Base-by-base conservation (phyloP, 2,797 vertebrate genomes). In the Spinus pinus region DNA sequence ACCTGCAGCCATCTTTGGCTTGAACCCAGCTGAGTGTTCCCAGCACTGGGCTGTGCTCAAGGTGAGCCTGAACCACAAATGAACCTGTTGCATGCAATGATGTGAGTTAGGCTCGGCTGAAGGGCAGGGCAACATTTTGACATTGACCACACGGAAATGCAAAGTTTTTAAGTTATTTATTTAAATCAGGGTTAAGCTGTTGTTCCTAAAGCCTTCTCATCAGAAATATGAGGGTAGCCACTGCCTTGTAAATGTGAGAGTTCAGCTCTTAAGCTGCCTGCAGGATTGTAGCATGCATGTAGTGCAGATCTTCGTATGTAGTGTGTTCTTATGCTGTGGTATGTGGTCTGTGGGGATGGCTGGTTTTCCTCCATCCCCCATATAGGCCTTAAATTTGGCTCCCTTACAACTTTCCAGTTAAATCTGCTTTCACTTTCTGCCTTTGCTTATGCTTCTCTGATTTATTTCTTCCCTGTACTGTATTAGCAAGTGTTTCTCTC, bases 281-380 rank as follows among this genome's bases (percentile, higher is more conserved):
- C 51, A 46, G 71, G 28, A 35, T 13, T 65, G 39, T 19, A 31
- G 47, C 18, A 15, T 17, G 9, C 1, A 3, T 2, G 0, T 3
- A 6, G 33, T n/a, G 37, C 31, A 8, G 49, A 15, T 74, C 39
- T 50, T 71, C 2, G 2, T 33, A 3, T 53, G 2, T 2, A 14
- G 14, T 3, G 8, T 79, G 53, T 24, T 1, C 7, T 74, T 73
- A 3, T 0, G 10, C 78, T 51, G 49, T 39, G 56, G 56, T 35
- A 3, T 8, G 15, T 4, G 27, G 44, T 23, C 53, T 1, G 1
- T 58, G n/a, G 25, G 30, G 37, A 41, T 49, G 51, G 50, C 60
- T 80, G 64, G 5, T 80, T 93, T 87, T 93, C 31, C 2, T 82
- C 42, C 30, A 42, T 7, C 8, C 9, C 9, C 18, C 4, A 5